A percentile compares a stretch with the other conserved stretches of the same genome.
Conservation (phyloP, 2,888 invertebrate genomes). For the Danaus chrysippus region DNA sequence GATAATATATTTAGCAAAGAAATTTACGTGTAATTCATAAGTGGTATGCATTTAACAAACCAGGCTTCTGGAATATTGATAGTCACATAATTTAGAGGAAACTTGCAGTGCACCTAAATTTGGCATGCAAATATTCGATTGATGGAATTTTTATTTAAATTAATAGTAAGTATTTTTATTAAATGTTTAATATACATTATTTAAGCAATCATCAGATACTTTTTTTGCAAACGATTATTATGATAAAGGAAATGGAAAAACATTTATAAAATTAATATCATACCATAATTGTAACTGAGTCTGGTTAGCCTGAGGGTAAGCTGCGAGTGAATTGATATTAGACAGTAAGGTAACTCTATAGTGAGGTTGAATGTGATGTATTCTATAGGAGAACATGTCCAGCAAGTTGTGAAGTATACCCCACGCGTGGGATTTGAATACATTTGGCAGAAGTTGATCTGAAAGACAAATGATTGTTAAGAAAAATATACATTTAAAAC, state of each 20-base stretch:
- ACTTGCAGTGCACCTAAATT: too few species aligned
- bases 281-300: slow-evolving; percentile 95
- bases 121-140: too few species aligned
- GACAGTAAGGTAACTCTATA: slow-evolving; percentile 95
- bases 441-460: slow-evolving; percentile 93
- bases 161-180: too few species aligned
- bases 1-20: not conserved
- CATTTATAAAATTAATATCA: slow-evolving; percentile 30
- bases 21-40: too few species aligned
- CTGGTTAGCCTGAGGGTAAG: slow-evolving; percentile 96
- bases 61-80: too few species aligned
- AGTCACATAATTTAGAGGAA: too few species aligned
- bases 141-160: too few species aligned
- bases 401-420: slow-evolving; percentile 95
- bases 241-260: not conserved
- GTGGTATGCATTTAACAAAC: too few species aligned
- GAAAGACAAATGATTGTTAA: slow-evolving; percentile 24
- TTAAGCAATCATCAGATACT: too few species aligned
- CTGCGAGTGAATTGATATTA: slow-evolving; percentile 93
- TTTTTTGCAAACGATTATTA: not conserved
- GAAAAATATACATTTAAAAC: not conserved
- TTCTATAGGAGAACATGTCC: slow-evolving; percentile 97
- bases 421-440: slow-evolving; percentile 96
- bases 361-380: slow-evolving; percentile 98
- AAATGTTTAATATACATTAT: too few species aligned